phyloP scores from a whole-genome alignment of 1,140 invertebrate species.

The Drosophila cardini region DNA sequence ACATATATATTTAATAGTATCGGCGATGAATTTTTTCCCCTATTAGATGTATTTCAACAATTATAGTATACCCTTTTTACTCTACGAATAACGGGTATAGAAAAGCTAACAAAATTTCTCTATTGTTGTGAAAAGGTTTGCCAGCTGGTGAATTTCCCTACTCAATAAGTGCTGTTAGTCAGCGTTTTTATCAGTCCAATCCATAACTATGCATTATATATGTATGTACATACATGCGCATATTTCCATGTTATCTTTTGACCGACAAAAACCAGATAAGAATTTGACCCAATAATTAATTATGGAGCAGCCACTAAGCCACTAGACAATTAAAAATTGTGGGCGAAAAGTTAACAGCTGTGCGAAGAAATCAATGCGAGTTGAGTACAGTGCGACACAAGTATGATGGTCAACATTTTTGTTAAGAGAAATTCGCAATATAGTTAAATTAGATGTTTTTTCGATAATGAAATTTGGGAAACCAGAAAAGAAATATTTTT shows the following conservation, averaged over 20 bases:
- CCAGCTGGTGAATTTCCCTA: neutral
- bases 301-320: constrained; percentile 7
- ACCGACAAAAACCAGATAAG: neutral
- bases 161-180: constrained; percentile 1
- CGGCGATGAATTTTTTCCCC: too few relatives aligned
- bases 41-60: too few relatives aligned
- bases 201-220: constrained; percentile 1
- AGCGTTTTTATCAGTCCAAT: constrained; percentile 18
- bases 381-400: neutral
- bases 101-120: neutral
- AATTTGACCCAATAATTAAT: neutral
- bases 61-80: too few relatives aligned
- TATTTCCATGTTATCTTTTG: neutral
- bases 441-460: too few relatives aligned
- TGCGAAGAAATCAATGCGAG: neutral
- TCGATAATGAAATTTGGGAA: too few relatives aligned
- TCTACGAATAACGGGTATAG: too few relatives aligned
- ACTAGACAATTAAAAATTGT: neutral
- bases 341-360: neutral
- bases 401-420: neutral
- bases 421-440: too few relatives aligned
- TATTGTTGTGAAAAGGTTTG: neutral
- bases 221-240: neutral
- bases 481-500: too few relatives aligned
- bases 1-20: too few relatives aligned